Conservation (phyloP, 92 coral and sea anemone genomes). For the Epizoanthus ramosus region DNA sequence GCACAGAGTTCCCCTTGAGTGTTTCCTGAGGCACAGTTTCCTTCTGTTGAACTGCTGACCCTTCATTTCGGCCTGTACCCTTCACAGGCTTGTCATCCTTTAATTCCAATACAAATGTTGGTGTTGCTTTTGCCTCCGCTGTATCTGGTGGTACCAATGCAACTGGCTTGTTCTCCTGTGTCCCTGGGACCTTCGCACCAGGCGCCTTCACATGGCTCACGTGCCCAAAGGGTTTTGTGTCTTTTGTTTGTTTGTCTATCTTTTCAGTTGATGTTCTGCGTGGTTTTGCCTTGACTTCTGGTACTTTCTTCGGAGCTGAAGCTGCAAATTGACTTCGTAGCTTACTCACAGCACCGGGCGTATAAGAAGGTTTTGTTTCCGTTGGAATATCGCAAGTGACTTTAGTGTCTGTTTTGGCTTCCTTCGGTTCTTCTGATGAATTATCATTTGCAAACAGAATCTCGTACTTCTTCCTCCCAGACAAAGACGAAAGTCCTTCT, state of each 20-base stretch:
- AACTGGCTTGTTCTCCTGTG: neutral
- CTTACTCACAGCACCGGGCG: constrained; percentile 36
- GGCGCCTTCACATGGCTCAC: neutral
- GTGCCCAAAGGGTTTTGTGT: neutral
- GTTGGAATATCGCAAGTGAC: neutral
- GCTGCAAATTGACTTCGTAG: constrained; percentile 40
- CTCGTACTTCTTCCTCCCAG: constrained; percentile 36
- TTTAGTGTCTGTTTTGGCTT: neutral
- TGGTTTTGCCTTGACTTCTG: constrained; percentile 21
- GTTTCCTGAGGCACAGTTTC: neutral
- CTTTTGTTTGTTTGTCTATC: constrained; percentile 6
- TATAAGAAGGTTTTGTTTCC: constrained; percentile 6
- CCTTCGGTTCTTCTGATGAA: constrained; percentile 24
- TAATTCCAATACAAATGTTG: constrained; percentile 4
- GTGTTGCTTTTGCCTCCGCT: neutral
- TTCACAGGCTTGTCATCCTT: constrained; percentile 8
- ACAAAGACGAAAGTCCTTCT: neutral
- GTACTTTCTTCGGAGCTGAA: neutral
- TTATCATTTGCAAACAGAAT: constrained; percentile 36
- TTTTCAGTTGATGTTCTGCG: constrained; percentile 6
- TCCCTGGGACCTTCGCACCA: neutral
- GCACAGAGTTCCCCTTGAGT: too few species aligned
- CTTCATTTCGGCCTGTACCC: neutral
- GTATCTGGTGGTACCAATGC: neutral
- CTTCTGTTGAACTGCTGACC: neutral